A percentile compares a stretch with the other conserved stretches of the same genome.
Evolutionary conservation across 1,140 invertebrate species (phyloP).

Genomic region (Drosophila punjabiensis): DNA sequence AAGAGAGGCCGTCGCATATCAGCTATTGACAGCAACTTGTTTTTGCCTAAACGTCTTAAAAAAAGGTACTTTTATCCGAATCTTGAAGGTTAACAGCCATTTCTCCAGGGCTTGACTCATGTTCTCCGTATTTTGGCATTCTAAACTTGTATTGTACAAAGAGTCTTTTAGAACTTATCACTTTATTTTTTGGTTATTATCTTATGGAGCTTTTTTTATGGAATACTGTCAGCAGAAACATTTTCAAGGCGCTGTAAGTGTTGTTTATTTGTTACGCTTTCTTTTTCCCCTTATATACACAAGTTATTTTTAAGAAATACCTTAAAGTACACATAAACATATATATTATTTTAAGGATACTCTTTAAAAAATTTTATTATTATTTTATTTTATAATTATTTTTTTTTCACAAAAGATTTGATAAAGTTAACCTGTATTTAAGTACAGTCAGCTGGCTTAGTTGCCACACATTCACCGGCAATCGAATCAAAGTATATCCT

Average conservation of each 20-base stretch:
- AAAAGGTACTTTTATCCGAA: background rate
- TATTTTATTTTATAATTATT: too few relatives aligned
- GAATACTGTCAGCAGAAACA: background rate
- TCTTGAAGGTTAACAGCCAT: conserved; percentile 14
- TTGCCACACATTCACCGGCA: background rate
- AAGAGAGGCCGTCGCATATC: conserved; percentile 16
- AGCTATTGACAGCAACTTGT: conserved; percentile 9
- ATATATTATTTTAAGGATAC: background rate
- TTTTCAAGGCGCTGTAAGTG: background rate
- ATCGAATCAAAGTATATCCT: conserved; percentile 6
- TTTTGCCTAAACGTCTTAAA: background rate
- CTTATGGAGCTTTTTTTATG: background rate
- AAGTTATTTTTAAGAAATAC: background rate
- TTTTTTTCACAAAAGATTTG: background rate
- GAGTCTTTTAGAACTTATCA: background rate
- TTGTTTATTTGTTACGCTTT: background rate
- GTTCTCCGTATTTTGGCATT: background rate
- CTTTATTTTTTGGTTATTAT: background rate
- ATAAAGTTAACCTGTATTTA: background rate
- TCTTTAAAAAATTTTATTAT: too few relatives aligned
- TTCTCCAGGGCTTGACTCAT: background rate
- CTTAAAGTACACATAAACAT: too few relatives aligned
- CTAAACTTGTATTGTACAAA: background rate
- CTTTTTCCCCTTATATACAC: background rate
- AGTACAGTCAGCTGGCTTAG: conserved; percentile 15